phyloP scores from a whole-genome alignment of 1,140 invertebrate genomes.

The Delia radicum region DNA sequence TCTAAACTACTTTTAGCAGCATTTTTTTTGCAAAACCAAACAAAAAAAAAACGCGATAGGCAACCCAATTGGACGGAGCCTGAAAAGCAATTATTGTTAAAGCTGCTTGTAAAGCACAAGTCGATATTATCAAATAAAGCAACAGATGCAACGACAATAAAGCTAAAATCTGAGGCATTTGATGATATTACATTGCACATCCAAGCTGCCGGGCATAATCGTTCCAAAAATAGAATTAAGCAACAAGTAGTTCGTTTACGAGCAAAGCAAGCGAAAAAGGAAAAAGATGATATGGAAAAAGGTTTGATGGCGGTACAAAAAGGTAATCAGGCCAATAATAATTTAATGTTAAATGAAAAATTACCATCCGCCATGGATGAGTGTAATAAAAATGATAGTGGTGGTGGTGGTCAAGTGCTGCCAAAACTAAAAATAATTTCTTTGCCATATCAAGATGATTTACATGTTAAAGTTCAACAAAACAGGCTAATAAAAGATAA shows the following conservation, averaged over 20 bases:
- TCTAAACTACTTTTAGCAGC: background rate
- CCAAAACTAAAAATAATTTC: no score
- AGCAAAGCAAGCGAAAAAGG: slow-evolving; percentile 17
- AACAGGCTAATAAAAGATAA: no score
- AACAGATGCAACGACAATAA: slow-evolving; percentile 22
- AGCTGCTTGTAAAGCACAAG: background rate
- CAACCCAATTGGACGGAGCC: slow-evolving; percentile 29
- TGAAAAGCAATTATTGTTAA: slow-evolving; percentile 24
- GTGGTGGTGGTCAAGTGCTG: no score
- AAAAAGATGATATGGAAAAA: slow-evolving; percentile 15
- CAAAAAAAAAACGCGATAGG: slow-evolving; percentile 23
- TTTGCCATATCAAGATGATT: no score
- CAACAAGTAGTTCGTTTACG: slow-evolving; percentile 24
- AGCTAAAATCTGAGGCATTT: slow-evolving; percentile 25
- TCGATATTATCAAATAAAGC: slow-evolving; percentile 24
- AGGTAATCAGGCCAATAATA: background rate
- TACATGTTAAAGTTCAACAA: no score
- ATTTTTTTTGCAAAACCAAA: background rate
- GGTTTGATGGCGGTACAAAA: background rate
- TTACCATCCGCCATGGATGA: background rate
- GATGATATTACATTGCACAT: slow-evolving; percentile 21
- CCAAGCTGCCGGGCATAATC: slow-evolving; percentile 16
- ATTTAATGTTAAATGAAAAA: background rate
- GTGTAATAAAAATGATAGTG: no score
- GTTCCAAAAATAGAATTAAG: slow-evolving; percentile 21